Conservation (phyloP, 2,113 vertebrate genomes). For the Hyla sarda region DNA sequence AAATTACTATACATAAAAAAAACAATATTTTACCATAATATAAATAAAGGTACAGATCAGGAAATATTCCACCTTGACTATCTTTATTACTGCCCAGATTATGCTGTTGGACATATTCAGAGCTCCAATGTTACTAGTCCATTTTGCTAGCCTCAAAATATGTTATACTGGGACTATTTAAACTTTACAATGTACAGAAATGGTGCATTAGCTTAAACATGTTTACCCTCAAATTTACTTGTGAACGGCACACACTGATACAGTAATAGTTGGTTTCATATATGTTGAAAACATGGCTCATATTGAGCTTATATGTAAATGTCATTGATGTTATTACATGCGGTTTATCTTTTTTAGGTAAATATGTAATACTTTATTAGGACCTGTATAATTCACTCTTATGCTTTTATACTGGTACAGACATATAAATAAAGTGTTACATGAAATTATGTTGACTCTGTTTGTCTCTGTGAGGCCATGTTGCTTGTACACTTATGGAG, state of each 20-base stretch:
- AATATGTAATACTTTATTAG: constrained; percentile 31
- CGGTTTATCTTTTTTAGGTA: background rate
- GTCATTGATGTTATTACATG: background rate
- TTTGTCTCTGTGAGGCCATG: background rate
- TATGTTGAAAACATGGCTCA: constrained; percentile 23
- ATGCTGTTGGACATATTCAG: background rate
- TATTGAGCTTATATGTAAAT: constrained; percentile 36
- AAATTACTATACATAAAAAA: background rate
- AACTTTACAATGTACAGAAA: background rate
- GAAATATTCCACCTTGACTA: background rate
- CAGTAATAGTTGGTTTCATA: background rate
- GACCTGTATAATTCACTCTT: background rate
- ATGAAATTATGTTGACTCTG: background rate
- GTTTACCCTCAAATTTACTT: background rate
- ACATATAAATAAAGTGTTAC: constrained; percentile 38
- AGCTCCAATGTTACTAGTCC: background rate
- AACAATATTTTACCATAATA: background rate
- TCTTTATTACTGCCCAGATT: too few relatives aligned
- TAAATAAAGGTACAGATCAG: background rate
- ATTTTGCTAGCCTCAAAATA: background rate
- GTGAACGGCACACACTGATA: background rate
- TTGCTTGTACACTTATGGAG: background rate
- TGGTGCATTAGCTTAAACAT: background rate
- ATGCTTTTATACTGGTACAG: constrained; percentile 4
- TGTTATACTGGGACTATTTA: background rate